A percentile compares a stretch with the other conserved stretches of the same genome.
Evolutionary conservation across 2,113 vertebrate species (phyloP).

Genomic region (Oreochromis aureus): DNA sequence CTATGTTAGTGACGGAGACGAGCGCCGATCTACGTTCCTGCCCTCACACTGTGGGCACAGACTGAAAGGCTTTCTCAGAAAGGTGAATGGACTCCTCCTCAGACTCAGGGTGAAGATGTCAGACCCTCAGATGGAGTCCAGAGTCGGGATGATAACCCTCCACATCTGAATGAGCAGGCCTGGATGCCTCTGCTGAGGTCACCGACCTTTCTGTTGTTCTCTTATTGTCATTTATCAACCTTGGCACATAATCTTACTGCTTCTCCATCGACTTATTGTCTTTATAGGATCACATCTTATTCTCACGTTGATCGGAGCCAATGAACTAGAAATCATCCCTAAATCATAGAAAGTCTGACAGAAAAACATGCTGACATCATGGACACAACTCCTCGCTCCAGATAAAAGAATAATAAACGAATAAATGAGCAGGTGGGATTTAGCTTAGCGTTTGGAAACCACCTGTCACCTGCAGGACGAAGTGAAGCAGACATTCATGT

Average conservation of each 20-base stretch:
- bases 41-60: no score
- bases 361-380: not conserved
- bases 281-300: not conserved
- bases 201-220: not conserved
- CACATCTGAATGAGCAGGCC: not conserved
- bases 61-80: not conserved
- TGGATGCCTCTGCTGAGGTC: not conserved
- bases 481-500: not conserved
- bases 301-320: not conserved
- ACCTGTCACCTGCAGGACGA: not conserved
- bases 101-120: rapidly evolving
- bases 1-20: not conserved
- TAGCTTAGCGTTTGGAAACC: rapidly evolving
- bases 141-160: not conserved
- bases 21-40: not conserved
- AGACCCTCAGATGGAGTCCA: not conserved
- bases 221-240: not conserved
- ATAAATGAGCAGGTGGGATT: not conserved
- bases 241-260: not conserved
- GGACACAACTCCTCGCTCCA: not conserved
- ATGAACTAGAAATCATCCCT: not conserved
- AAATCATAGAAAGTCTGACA: not conserved
- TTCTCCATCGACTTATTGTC: not conserved
- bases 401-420: not conserved
- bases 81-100: not conserved